Evolutionary conservation across 1,140 invertebrate species (phyloP), one percentile per base, ranked within the genome.

Genomic region (Dreissena polymorpha): DNA sequence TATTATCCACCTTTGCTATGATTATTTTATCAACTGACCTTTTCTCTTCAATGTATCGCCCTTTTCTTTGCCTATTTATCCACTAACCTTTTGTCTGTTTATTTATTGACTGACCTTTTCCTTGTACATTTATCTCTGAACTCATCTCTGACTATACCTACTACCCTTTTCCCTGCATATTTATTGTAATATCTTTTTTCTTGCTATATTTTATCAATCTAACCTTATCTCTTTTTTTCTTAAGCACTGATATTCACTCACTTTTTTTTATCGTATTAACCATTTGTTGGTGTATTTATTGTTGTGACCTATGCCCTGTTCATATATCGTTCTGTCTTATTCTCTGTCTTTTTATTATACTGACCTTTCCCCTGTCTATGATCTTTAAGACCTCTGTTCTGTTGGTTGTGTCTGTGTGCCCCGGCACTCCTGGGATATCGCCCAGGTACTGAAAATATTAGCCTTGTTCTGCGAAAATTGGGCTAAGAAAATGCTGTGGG

Each of bases 291-390:
- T 25, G 14, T 23, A 29, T 39, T 18, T 23, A 69, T 18, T 23
- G 29, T 23, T 29, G 2, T n/a, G 21, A 39, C n/a, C n/a, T 69
- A 25, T 23, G n/a, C 49, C 12, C 12, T 71, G 25, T 39, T 10
- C 50, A 12, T 16, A 16, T 14, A 49, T 14, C 21, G 39, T 39
- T 39, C 25, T 51, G 10, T 14, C 39, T 29, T 29, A 10, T 10
- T 39, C 69, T 71, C 27, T 16, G 21, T 39, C 21, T 71, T 1
- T 29, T 29, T 16, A 39, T 14, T 50, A 25, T 71, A 21, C 29
- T 10, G 84, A 92, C 91, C 88, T 91, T 92, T 83, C 91, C 92
- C 74, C 88, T 86, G 80, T 93, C 92, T 55, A 93, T 92, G 14
- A 92, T 88, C 55, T 89, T 86, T 39, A 93, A 73, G 10, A 93